Evolutionary conservation across 1,140 invertebrate genomes (phyloP).

Genomic region (Microplitis demolitor): DNA sequence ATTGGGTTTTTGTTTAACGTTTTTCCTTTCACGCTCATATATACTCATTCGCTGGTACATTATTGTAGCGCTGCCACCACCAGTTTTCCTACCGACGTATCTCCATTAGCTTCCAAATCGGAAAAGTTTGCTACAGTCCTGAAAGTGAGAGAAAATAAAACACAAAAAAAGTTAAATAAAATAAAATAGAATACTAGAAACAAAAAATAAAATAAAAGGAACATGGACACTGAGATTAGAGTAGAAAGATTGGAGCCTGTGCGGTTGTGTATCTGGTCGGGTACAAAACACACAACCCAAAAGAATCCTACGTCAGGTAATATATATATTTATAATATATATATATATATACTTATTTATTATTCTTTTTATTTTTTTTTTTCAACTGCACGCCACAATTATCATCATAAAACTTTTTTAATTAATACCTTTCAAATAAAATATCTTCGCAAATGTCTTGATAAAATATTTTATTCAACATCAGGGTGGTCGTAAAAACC

Average conservation of each 20-base stretch:
- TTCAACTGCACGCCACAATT: no score
- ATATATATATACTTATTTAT: no score
- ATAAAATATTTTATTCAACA: no score
- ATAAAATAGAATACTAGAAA: no score
- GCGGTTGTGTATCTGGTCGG: conserved; percentile 3
- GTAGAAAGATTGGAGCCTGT: conserved; percentile 30
- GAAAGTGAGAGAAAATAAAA: conserved; percentile 25
- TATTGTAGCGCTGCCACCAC: conserved; percentile 30
- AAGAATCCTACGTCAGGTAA: neutral
- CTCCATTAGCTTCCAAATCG: conserved; percentile 42
- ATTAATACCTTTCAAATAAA: no score
- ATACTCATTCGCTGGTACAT: conserved; percentile 15
- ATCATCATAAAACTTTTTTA: no score
- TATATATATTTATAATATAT: no score
- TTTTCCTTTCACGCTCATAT: conserved; percentile 2
- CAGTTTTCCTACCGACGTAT: conserved; percentile 28
- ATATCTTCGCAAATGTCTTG: no score
- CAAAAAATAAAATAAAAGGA: no score
- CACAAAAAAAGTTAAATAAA: neutral
- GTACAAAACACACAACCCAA: neutral
- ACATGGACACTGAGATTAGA: conserved; percentile 26
- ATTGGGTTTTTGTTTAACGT: neutral
- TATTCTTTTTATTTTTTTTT: no score
- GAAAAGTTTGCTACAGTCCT: conserved; percentile 45
- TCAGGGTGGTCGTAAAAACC: no score